Conservation (phyloP, 2,797 vertebrate genomes). For the Acestrorhynchus altus region DNA sequence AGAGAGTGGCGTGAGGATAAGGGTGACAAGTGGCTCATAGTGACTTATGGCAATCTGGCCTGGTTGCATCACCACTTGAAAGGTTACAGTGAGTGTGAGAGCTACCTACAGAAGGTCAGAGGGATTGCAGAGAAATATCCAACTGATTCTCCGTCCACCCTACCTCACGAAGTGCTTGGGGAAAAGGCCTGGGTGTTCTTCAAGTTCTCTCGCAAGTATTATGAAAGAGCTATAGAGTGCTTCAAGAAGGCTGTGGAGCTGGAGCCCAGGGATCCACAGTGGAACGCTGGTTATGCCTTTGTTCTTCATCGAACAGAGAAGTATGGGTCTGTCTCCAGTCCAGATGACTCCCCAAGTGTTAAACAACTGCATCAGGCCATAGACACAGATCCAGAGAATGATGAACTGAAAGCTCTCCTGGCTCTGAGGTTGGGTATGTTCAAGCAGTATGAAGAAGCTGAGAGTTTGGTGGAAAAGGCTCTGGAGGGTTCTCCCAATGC, state of each 20-base stretch:
- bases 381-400: conserved; percentile 67
- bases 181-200: conserved; percentile 80
- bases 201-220: conserved; percentile 71
- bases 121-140: conserved; percentile 55
- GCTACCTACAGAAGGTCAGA: conserved; percentile 70
- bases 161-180: conserved; percentile 71
- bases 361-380: conserved; percentile 68
- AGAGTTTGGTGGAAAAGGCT: conserved; percentile 70
- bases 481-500: conserved; percentile 66
- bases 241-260: conserved; percentile 76
- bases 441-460: conserved; percentile 56
- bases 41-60: conserved; percentile 80
- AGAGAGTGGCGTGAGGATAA: conserved; percentile 51
- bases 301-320: conserved; percentile 65
- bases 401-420: conserved; percentile 68
- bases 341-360: conserved; percentile 34
- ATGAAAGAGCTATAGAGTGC: conserved; percentile 69
- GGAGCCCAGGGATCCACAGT: conserved; percentile 75
- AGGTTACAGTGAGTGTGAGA: conserved; percentile 65
- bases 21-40: conserved; percentile 69
- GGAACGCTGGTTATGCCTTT: conserved; percentile 75
- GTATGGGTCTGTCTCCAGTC: fast-evolving
- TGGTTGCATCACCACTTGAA: conserved; percentile 78
- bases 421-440: conserved; percentile 73
- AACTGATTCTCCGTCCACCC: conserved; percentile 24